Percentiles rank a stretch among this genome's conserved stretches.
These are phyloP conservation scores for Polydesmus complanatus DNA, from an alignment of 2,888 invertebrate species.

Conservation along the genomic window DNA sequence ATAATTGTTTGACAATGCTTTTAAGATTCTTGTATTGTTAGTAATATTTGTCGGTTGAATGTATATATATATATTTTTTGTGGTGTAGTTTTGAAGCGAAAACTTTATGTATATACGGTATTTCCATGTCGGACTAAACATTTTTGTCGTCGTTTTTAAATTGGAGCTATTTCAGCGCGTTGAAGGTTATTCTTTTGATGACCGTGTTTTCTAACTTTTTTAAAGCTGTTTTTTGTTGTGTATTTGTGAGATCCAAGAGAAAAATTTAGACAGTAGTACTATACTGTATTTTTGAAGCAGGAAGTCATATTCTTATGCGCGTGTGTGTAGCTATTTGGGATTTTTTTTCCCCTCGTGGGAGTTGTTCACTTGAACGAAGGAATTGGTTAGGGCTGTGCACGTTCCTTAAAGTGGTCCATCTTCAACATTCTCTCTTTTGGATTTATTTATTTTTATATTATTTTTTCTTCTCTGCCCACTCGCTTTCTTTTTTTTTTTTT, in stretches of 20 bases:
- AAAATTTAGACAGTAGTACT: neutral
- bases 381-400: neutral
- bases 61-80: too few species aligned
- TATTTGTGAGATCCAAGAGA: neutral
- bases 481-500: too few species aligned
- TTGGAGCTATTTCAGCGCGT: too few species aligned
- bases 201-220: neutral
- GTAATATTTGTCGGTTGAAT: too few species aligned
- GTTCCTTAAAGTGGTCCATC: neutral
- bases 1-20: too few species aligned
- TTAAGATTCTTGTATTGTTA: too few species aligned
- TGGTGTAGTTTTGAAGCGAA: too few species aligned
- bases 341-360: neutral
- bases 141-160: too few species aligned
- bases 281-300: neutral
- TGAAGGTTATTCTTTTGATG: neutral
- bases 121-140: too few species aligned
- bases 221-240: neutral
- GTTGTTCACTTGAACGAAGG: neutral
- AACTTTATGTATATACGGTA: too few species aligned
- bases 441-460: neutral
- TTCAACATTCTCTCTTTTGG: too few species aligned
- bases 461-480: neutral
- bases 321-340: neutral
- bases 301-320: neutral